A percentile compares a stretch with the other conserved stretches of the same genome.
Conservation (phyloP, 2,797 vertebrate genomes). For the Oreonectes daqikongensis region DNA sequence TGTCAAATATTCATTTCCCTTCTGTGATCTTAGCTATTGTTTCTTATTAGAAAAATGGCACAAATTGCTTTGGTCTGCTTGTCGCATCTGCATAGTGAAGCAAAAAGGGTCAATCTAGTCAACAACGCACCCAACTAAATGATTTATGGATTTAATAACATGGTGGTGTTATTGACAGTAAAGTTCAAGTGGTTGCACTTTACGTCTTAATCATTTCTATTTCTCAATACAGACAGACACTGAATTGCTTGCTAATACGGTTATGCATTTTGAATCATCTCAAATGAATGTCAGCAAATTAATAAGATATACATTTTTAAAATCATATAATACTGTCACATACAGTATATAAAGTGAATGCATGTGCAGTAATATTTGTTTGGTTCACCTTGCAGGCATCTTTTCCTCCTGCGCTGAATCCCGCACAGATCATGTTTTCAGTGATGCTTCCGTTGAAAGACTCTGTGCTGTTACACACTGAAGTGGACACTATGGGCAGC, state of each 20-base stretch:
- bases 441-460: conserved; percentile 80
- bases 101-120: background rate
- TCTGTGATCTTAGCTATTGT: no score
- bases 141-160: background rate
- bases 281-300: no score
- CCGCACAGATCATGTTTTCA: conserved; percentile 82
- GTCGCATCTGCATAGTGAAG: no score
- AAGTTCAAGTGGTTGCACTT: background rate
- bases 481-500: conserved; percentile 75
- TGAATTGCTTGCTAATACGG: no score
- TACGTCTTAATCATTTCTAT: no score
- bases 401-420: conserved; percentile 76
- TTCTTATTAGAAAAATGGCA: no score
- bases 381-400: conserved; percentile 80
- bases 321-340: no score
- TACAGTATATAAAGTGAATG: background rate
- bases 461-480: conserved; percentile 77
- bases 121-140: background rate
- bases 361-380: background rate
- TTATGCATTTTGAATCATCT: no score
- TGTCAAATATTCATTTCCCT: no score
- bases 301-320: no score
- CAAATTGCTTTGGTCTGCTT: no score
- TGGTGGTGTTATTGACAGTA: background rate
- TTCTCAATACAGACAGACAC: no score